Conservation (phyloP, 2,888 invertebrate species). For the Blastobasis lacticolella region DNA sequence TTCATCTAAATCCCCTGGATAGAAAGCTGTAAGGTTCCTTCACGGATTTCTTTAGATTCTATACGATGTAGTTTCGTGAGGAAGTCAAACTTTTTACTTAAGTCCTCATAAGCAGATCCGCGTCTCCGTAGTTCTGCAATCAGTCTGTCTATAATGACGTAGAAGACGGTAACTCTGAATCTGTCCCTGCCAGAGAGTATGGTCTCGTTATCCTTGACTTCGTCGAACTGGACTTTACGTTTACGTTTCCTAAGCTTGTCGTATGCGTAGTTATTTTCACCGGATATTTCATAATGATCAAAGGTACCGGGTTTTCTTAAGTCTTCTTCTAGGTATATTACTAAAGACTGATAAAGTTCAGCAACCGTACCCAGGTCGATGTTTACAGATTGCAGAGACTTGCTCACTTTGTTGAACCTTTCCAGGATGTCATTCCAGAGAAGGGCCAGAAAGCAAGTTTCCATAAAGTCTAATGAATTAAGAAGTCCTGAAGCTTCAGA, state of each 20-base stretch:
- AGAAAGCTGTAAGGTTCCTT: conserved; percentile 8
- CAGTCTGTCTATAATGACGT: conserved; percentile 7
- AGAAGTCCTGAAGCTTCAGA: conserved; percentile 6
- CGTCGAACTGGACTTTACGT: conserved; percentile 11
- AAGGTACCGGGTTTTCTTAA: no score
- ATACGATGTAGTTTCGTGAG: conserved; percentile 10
- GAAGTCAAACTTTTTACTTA: conserved; percentile 12
- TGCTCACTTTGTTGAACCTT: conserved; percentile 7
- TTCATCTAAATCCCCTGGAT: conserved; percentile 8
- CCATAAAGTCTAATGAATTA: conserved; percentile 4
- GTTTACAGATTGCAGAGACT: conserved; percentile 6
- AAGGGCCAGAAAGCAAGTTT: conserved; percentile 11
- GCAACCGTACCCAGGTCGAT: conserved; percentile 6
- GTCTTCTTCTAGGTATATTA: conserved; percentile 7
- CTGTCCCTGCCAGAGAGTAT: neutral
- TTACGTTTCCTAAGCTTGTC: conserved; percentile 8
- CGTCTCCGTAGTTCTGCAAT: conserved; percentile 5
- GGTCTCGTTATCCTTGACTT: conserved; percentile 4
- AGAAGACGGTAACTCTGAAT: conserved; percentile 7
- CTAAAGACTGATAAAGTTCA: conserved; percentile 5
- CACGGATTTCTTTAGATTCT: conserved; percentile 8
- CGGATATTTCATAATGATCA: conserved; percentile 4
- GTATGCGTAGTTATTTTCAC: conserved; percentile 2
- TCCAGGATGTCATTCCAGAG: conserved; percentile 12
- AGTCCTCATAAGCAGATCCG: conserved; percentile 7